Percentiles rank a stretch among this genome's conserved stretches.
These are phyloP conservation scores for Synergus itoensis DNA, from an alignment of 2,888 invertebrate genomes.

Conservation along the genomic window DNA sequence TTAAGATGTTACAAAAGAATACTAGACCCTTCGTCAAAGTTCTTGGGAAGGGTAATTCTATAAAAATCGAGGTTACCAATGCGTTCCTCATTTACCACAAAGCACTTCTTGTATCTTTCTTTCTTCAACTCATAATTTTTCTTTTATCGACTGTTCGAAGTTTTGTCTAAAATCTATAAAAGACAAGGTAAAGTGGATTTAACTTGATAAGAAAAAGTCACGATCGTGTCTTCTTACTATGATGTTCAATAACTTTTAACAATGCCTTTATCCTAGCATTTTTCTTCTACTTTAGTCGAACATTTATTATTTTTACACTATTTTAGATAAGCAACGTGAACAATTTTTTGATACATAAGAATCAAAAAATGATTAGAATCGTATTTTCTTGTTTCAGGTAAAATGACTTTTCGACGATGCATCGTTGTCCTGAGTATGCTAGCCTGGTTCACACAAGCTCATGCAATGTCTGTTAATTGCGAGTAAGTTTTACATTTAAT, in stretches of 20 bases:
- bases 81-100: background rate
- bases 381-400: conserved; percentile 57
- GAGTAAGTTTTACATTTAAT: conserved; percentile 58
- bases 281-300: background rate
- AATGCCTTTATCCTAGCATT: background rate
- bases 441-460: conserved; percentile 60
- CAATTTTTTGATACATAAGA: background rate
- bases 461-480: conserved; percentile 61
- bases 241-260: background rate
- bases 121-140: background rate
- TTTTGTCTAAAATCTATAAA: background rate
- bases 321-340: too few species aligned
- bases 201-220: background rate
- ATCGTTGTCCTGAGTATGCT: conserved; percentile 62
- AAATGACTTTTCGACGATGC: conserved; percentile 61
- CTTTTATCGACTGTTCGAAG: background rate
- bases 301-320: background rate
- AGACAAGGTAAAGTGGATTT: background rate
- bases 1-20: background rate
- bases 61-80: background rate
- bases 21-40: conserved; percentile 17
- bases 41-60: background rate
- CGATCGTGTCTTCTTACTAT: background rate
- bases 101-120: background rate
- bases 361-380: background rate